Percentiles rank a stretch among this genome's conserved stretches.
These are phyloP conservation scores for Orientallactaga sibirica DNA, from an alignment of 2,797 vertebrate species.

Conservation along the genomic window DNA sequence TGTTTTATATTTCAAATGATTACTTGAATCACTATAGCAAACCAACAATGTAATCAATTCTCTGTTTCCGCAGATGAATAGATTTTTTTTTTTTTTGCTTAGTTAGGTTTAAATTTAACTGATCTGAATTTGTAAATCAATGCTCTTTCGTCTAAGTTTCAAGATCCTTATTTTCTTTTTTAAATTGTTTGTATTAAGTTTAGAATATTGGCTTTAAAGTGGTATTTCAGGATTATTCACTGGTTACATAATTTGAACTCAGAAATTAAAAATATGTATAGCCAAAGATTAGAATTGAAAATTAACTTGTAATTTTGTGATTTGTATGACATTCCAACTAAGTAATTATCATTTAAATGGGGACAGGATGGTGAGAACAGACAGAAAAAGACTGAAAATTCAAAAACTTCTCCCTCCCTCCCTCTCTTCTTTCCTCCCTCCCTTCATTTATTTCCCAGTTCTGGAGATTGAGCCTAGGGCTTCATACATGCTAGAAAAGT, in stretches of 20 bases:
- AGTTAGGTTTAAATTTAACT: slow-evolving; percentile 69
- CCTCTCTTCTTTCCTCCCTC: too few relatives aligned
- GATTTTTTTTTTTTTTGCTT: slow-evolving; percentile 24
- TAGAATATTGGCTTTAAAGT: slow-evolving; percentile 39
- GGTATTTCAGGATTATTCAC: not conserved
- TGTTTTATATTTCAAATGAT: slow-evolving; percentile 63
- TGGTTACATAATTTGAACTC: not conserved
- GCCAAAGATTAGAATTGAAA: slow-evolving; percentile 3
- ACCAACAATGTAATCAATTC: slow-evolving; percentile 46
- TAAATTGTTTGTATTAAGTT: not conserved
- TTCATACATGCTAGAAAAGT: not conserved
- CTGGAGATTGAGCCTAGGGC: not conserved
- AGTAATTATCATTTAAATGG: not conserved
- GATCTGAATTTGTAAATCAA: slow-evolving; percentile 59
- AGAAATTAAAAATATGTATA: not conserved
- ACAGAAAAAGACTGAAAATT: not conserved
- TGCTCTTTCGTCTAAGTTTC: slow-evolving; percentile 55
- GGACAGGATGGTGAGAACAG: not conserved
- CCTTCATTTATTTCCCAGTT: not conserved
- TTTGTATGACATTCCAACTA: not conserved
- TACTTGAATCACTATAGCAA: slow-evolving; percentile 53
- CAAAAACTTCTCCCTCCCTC: not conserved
- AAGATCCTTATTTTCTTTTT: slow-evolving; percentile 33
- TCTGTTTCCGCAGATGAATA: slow-evolving; percentile 41
- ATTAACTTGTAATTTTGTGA: not conserved